Conservation (phyloP, 2,797 vertebrate species). For the Chaunax sp. region DNA sequence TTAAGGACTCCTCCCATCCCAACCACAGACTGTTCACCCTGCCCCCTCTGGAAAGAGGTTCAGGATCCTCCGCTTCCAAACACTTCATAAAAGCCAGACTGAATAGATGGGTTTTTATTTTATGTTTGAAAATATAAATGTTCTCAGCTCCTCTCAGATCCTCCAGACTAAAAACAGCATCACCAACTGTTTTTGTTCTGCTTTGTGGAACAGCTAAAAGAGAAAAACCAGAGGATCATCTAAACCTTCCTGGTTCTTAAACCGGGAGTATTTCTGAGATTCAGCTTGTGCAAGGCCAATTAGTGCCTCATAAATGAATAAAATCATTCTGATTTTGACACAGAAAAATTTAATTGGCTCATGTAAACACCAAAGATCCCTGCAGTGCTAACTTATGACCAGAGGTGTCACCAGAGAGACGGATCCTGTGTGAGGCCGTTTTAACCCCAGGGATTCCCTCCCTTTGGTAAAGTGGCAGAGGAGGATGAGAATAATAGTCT, state of each 20-base stretch:
- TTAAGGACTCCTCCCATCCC: too few species aligned
- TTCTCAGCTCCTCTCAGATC: conserved; percentile 2
- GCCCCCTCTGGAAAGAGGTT: too few species aligned
- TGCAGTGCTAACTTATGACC: conserved; percentile 20
- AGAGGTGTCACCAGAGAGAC: conserved; percentile 46
- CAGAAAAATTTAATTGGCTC: not conserved
- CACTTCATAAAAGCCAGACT: too few species aligned
- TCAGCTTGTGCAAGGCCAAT: too few species aligned
- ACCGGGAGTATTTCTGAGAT: not conserved
- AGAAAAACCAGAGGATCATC: not conserved
- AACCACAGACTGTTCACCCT: too few species aligned
- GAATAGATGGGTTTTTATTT: too few species aligned
- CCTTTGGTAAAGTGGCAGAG: conserved; percentile 57
- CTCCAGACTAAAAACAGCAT: too few species aligned
- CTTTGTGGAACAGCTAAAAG: not conserved
- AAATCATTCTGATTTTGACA: not conserved
- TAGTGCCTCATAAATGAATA: too few species aligned
- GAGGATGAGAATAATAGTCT: conserved; percentile 65
- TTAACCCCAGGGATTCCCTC: conserved; percentile 70
- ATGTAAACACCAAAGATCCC: not conserved
- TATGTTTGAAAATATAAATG: not conserved
- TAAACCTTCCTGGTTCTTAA: not conserved
- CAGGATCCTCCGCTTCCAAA: too few species aligned
- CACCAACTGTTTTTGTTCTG: not conserved
- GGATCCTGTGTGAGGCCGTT: conserved; percentile 7